Evolutionary conservation across 2,113 vertebrate species (phyloP).

Genomic region (Tautogolabrus adspersus): DNA sequence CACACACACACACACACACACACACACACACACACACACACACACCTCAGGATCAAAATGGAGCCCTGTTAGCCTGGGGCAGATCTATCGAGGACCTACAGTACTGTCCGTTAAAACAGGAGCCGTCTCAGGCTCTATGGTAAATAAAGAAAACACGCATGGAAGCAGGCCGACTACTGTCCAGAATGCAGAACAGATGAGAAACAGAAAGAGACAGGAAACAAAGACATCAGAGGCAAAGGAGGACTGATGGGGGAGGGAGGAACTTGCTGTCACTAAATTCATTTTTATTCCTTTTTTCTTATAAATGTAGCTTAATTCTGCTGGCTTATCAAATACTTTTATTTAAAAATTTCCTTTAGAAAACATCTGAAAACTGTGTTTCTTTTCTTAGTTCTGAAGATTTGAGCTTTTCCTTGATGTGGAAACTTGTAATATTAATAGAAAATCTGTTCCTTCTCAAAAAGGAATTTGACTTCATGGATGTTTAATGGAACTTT

Average conservation of each 20-base stretch:
- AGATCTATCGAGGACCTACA: slow-evolving; percentile 46
- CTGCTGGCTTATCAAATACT: not conserved
- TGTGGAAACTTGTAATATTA: slow-evolving; percentile 31
- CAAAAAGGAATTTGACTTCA: slow-evolving; percentile 20
- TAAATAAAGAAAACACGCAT: slow-evolving; percentile 58
- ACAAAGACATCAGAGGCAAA: slow-evolving; percentile 34
- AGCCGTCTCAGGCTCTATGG: slow-evolving; percentile 31
- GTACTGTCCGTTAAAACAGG: slow-evolving; percentile 4
- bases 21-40: not conserved
- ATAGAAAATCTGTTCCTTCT: slow-evolving; percentile 21
- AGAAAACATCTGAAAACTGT: not conserved
- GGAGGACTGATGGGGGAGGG: not conserved
- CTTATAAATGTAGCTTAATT: not conserved
- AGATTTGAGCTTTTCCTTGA: not conserved
- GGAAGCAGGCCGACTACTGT: slow-evolving; percentile 59
- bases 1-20: slow-evolving; percentile 1
- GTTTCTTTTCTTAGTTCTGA: not conserved
- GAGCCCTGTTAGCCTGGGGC: slow-evolving; percentile 51
- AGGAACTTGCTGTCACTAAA: not conserved
- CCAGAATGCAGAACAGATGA: slow-evolving; percentile 69
- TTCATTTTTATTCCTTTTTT: too few relatives aligned
- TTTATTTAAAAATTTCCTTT: not conserved
- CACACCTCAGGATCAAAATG: slow-evolving; percentile 37
- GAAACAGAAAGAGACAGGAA: slow-evolving; percentile 29
- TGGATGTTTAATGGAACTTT: slow-evolving; percentile 31